Conservation (phyloP, 2,888 invertebrate genomes). For the Idaea dimidiata region DNA sequence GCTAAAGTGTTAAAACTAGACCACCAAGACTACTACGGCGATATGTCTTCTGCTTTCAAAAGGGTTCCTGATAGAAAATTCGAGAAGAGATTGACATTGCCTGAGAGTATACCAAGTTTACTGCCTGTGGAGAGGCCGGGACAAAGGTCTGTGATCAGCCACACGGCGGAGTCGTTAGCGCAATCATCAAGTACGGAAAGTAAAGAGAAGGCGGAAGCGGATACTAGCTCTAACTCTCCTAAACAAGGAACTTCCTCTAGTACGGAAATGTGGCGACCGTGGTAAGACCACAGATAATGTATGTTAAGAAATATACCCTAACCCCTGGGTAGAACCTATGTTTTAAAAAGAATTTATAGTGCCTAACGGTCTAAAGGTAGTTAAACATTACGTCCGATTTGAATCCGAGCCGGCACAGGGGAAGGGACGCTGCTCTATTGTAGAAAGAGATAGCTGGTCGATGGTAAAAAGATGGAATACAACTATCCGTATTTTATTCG, state of each 20-base stretch:
- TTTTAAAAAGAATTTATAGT: slow-evolving; percentile 10
- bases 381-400: slow-evolving; percentile 12
- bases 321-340: not conserved
- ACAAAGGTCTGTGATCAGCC: slow-evolving; percentile 66
- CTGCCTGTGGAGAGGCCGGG: slow-evolving; percentile 34
- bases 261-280: slow-evolving; percentile 72
- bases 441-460: no score
- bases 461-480: no score
- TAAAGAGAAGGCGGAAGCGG: slow-evolving; percentile 40
- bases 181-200: slow-evolving; percentile 41
- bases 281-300: slow-evolving; percentile 41
- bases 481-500: no score
- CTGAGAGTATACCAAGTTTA: slow-evolving; percentile 58
- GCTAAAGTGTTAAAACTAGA: slow-evolving; percentile 55
- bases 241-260: slow-evolving; percentile 57
- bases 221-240: slow-evolving; percentile 57
- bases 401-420: no score
- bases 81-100: slow-evolving; percentile 51
- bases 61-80: slow-evolving; percentile 43
- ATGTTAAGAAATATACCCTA: no score
- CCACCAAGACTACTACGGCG: slow-evolving; percentile 28
- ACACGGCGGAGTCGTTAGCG: slow-evolving; percentile 66
- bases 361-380: slow-evolving; percentile 13
- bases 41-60: slow-evolving; percentile 51
- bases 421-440: no score